Evolutionary conservation across 2,797 vertebrate species (phyloP).

Genomic region (Microctenopoma stevenorrisi): DNA sequence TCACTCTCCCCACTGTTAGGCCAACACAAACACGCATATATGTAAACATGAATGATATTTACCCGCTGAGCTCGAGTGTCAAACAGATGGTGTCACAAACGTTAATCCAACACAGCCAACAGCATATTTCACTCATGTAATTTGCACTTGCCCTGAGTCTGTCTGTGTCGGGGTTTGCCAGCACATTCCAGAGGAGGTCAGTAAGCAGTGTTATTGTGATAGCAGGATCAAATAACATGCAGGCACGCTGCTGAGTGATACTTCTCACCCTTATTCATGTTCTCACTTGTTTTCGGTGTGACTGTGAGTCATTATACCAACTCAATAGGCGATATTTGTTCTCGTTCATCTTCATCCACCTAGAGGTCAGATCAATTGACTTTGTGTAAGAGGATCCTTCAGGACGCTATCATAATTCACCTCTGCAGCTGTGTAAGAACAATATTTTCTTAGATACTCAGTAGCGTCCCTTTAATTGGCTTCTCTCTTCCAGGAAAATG

Average conservation of each 20-base stretch:
- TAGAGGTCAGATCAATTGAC: conserved; percentile 39
- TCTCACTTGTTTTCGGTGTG: conserved; percentile 65
- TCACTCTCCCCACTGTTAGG: conserved; percentile 1
- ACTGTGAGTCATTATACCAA: conserved; percentile 38
- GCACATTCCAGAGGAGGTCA: conserved; percentile 63
- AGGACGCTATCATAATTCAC: conserved; percentile 11
- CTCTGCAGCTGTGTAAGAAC: conserved; percentile 6
- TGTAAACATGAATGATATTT: conserved; percentile 8
- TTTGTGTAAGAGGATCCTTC: conserved; percentile 31
- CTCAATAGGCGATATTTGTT: conserved; percentile 45
- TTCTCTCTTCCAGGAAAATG: conserved; percentile 89
- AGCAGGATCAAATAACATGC: conserved; percentile 59
- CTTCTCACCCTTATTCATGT: conserved; percentile 60
- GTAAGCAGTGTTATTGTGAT: conserved; percentile 53
- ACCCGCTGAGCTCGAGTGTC: conserved; percentile 17
- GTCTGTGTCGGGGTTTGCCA: conserved; percentile 49
- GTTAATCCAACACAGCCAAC: conserved; percentile 16
- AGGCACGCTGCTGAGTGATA: conserved; percentile 47
- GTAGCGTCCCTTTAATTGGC: conserved; percentile 40
- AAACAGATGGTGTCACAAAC: conserved; percentile 22
- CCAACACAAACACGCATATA: background rate
- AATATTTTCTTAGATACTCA: conserved; percentile 24
- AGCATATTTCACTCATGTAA: conserved; percentile 40
- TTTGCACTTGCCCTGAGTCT: conserved; percentile 39
- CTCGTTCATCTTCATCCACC: conserved; percentile 46